Evolutionary conservation across 2,888 invertebrate species (phyloP), one percentile per base, ranked within the genome.

Genomic region (Heteropelma amictum): DNA sequence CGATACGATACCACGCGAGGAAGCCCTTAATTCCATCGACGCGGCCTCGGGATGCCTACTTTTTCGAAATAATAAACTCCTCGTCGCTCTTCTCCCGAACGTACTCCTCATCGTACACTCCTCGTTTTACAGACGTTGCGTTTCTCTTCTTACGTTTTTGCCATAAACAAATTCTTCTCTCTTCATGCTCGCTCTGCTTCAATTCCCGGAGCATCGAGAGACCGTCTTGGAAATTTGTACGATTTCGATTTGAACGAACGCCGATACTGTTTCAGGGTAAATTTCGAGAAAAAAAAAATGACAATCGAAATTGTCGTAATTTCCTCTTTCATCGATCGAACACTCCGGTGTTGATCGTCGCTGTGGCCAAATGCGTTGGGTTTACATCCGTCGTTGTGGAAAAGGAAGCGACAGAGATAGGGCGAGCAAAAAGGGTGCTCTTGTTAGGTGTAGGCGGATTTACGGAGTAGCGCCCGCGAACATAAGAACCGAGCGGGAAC

Each of bases 1-100:
- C 35, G 45, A 17, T 35, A 23, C 54, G 56, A 38, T 33, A 51
- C 56, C 14, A 58, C 42, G 35, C 73, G 69, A 60, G 73, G 65
- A 72, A 81, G 79, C 78, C 81, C 78, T 82, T 81, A 82, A 82
- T 81, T 82, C 81, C 79, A 76, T 82, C 80, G 79, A 72, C 80
- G 78, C 76, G 33, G 12, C 49, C 71, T 65, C 74, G 70, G 64
- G 69, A 74, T 42, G 42, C 56, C 47, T 17, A 26, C 23, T 56
- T 67, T 45, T 74, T 61, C 60, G 53, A 65, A 74, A 74, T 77
- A 78, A 77, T 74, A 77, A 77, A 74, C 72, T 77, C 69, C 49
- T 54, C 38, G 33, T 67, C 72, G 56, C 12, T 21, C 54, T 42
- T 47, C 58, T 51, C 64, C 30, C 26, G 56, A 17, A 47, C 56